These are phyloP conservation scores for Erynnis tages DNA, from an alignment of 2,888 invertebrate species.

Conservation along the genomic window DNA sequence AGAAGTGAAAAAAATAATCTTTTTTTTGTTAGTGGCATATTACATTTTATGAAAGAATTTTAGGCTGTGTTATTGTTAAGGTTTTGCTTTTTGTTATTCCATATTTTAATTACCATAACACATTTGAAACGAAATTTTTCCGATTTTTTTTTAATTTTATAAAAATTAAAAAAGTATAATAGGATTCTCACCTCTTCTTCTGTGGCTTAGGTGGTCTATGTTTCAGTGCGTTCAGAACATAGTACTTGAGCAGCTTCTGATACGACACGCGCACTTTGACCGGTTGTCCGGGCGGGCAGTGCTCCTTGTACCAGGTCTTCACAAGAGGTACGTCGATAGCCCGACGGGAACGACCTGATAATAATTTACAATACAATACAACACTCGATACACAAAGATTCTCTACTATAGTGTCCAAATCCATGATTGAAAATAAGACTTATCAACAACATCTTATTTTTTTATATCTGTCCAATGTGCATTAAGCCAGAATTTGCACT, in stretches of 20 bases:
- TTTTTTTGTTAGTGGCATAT: neutral
- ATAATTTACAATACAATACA: neutral
- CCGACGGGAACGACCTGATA: slow-evolving; percentile 92
- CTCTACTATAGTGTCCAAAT: no score
- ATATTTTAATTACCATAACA: no score
- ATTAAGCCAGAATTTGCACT: no score
- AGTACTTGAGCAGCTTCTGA: slow-evolving; percentile 98
- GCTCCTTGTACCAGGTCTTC: slow-evolving; percentile 98
- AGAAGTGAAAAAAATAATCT: neutral
- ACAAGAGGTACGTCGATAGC: slow-evolving; percentile 99
- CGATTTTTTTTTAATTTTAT: no score
- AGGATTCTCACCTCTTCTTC: slow-evolving; percentile 89
- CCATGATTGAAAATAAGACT: no score
- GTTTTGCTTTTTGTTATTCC: no score
- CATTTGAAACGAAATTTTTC: no score
- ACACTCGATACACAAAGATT: no score
- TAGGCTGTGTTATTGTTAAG: no score
- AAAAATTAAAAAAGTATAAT: neutral
- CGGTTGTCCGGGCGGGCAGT: slow-evolving; percentile 97
- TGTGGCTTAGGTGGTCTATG: slow-evolving; percentile 99
- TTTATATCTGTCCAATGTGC: no score
- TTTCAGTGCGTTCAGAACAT: slow-evolving; percentile 98
- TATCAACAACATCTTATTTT: no score
- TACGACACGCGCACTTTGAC: slow-evolving; percentile 99
- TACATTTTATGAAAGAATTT: no score